Percentiles rank a stretch among this genome's conserved stretches.
Evolutionary conservation across 2,113 vertebrate species (phyloP).

Genomic region (Riparia riparia): DNA sequence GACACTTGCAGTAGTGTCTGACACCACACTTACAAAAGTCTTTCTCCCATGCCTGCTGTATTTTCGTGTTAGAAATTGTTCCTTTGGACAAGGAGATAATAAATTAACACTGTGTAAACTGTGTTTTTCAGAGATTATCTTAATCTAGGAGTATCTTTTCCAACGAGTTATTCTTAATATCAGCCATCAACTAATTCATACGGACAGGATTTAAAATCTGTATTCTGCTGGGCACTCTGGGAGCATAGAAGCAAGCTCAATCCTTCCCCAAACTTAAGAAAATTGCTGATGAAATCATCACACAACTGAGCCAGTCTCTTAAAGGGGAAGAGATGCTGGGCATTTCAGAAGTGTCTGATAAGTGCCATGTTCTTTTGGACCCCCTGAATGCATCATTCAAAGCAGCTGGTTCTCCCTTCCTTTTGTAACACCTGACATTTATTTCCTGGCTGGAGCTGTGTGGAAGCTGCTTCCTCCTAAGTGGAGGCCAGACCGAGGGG

Average conservation of each 20-base stretch:
- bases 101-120: not conserved
- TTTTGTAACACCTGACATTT: conserved; percentile 25
- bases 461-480: not conserved
- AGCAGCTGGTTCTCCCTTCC: not conserved
- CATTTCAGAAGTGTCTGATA: not conserved
- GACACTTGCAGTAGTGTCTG: not conserved
- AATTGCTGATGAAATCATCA: not conserved
- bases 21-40: not conserved
- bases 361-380: not conserved
- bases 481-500: not conserved
- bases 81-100: not conserved
- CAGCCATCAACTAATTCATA: not conserved
- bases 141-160: not conserved
- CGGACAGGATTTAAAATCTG: not conserved
- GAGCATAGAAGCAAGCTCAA: not conserved
- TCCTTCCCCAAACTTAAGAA: not conserved
- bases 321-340: not conserved
- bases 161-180: not conserved
- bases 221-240: not conserved
- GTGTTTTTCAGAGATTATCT: not conserved
- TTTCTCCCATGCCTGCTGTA: not conserved
- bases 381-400: not conserved
- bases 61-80: not conserved
- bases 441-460: conserved; percentile 17
- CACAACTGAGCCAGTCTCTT: not conserved